Base-by-base conservation (phyloP, 92 coral and sea anemone genomes). In the Palythoa grandiflora region DNA sequence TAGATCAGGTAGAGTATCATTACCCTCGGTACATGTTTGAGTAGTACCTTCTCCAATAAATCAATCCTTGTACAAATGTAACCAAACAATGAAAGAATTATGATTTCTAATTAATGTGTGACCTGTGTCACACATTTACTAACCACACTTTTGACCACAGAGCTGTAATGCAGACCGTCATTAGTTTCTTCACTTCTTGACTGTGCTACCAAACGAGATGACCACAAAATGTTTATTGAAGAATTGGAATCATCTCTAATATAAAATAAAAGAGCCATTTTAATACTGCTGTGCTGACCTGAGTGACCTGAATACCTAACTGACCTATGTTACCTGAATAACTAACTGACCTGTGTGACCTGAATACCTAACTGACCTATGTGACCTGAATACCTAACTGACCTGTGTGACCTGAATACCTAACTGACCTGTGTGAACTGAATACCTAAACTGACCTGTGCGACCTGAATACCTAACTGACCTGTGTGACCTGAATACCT, bases 101-200 rank as follows among this genome's bases (percentile, higher is more conserved):
- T 16, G 1, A 10, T n/a, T 5, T 75, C 10, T 55, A 21, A 8
- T 8, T 38, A 28, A 28, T 28, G 28, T 28, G 28, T 28, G 28
- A 28, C 28, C 28, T 28, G 28, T 28, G 28, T 63, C 52, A 12
- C 16, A 40, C 9, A 53, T 2, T 6, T 78, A 37, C 83, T 70
- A 44, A 93, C 98, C 98, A 77, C 78, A 44, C 57, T 78, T 9
- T 75, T 90, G 57, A 95, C 92, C 74, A 85, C 60, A 3, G 78
- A 65, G 10, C 90, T 92, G 60, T 95, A 97, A 79, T 97, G 99
- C 44, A 97, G 54, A 15, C 99, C 99, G 94, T 97, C 99, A 39
- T 60, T 16, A 1, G 98, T 76, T 60, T 91, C 76, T 6, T 96
- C 72, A 19, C 88, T 93, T 61, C 52, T 89, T 15, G 53, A 76